Evolutionary conservation across 2,797 vertebrate species (phyloP), one percentile per base, ranked within the genome.

Genomic region (Ctenopoma kingsleyae): DNA sequence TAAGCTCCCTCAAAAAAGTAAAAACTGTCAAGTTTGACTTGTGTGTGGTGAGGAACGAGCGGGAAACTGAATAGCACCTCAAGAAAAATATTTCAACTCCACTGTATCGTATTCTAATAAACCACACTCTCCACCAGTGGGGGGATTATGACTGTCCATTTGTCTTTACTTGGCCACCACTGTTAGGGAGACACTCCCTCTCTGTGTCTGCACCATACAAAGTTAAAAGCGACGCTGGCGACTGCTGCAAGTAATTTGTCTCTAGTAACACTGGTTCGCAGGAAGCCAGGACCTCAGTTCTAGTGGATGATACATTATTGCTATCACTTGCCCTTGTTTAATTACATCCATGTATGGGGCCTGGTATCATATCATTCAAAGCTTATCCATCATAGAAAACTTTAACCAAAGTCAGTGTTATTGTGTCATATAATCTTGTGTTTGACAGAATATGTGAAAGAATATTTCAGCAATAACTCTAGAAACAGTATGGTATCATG

Each of bases 181-280:
- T 82, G 89, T 64, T 83, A 74, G 55, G 58, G 48, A 78, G 63
- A 79, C 64, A 71, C 77, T 81, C 73, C 67, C 72, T 60, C 81
- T 82, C 79, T 43, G 57, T 56, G 77, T 82, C 82, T 78, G 64
- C 69, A 68, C 73, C 76, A 71, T 63, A 81, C 74, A 77, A 87
- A 84, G 84, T 88, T 88, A 84, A 83, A 91, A 89, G 87, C 55
- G 65, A 87, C 66, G 65, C 74, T 77, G 82, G 82, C 71, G 80
- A 88, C 88, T 66, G 74, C 86, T 83, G 80, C 82, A 76, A 82
- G 84, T 90, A 82, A 84, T 92, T 91, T 91, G 89, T 93, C 89
- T 91, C 78, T 72, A 76, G 87, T 87, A 85, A 83, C 78, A n/a
- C 25, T 76, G 84, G 78, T 78, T 84, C 47, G 48, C 27, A 85